A percentile compares a stretch with the other conserved stretches of the same genome.
These are phyloP conservation scores for Drosophila dives DNA, from an alignment of 2,888 invertebrate species.

Conservation along the genomic window DNA sequence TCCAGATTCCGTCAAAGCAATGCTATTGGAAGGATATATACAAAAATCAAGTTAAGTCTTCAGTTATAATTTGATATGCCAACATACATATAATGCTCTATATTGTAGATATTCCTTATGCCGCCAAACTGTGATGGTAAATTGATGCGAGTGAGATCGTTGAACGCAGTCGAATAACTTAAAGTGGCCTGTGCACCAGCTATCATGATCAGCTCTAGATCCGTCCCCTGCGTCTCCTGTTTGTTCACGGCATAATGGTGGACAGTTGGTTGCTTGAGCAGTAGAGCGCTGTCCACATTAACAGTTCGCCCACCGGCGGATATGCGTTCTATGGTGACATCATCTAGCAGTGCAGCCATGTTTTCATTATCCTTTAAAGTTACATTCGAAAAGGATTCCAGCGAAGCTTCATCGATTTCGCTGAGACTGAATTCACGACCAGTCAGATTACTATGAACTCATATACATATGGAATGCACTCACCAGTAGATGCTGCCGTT, in stretches of 20 bases:
- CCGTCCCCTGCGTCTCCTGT: constrained; percentile 22
- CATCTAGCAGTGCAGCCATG: constrained; percentile 68
- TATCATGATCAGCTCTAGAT: constrained; percentile 47
- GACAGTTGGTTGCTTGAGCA: constrained; percentile 39
- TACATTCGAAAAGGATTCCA: constrained; percentile 72
- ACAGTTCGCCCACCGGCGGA: constrained; percentile 60
- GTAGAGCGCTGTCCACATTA: constrained; percentile 54
- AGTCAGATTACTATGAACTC: not conserved
- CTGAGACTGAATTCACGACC: constrained; percentile 61
- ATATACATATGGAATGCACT: constrained; percentile 4
- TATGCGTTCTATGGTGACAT: constrained; percentile 69
- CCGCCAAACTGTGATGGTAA: constrained; percentile 72
- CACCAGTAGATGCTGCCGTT: constrained; percentile 83
- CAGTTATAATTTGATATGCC: not conserved
- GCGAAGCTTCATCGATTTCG: constrained; percentile 78
- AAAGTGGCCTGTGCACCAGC: constrained; percentile 60
- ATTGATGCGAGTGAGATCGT: constrained; percentile 60
- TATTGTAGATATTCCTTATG: constrained; percentile 78
- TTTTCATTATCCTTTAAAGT: constrained; percentile 79
- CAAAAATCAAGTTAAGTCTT: not conserved
- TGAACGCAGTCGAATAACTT: constrained; percentile 60
- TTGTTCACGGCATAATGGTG: constrained; percentile 57
- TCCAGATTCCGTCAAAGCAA: constrained; percentile 81
- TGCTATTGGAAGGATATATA: constrained; percentile 45
- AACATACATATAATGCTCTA: constrained; percentile 82